phyloP scores from a whole-genome alignment of 1,140 invertebrate genomes.

The Cepaea nemoralis region DNA sequence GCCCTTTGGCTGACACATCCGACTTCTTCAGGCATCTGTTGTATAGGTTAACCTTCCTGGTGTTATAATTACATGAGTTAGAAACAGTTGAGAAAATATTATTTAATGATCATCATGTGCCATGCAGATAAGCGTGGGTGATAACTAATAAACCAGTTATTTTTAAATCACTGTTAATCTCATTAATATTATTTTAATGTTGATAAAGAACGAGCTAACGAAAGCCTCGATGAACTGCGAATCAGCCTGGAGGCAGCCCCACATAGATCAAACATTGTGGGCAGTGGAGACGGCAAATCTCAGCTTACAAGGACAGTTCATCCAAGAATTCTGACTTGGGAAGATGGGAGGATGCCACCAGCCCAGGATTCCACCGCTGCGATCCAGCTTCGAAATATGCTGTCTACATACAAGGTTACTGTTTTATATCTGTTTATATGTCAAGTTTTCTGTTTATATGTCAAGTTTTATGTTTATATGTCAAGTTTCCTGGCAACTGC shows the following conservation, averaged over 20 bases:
- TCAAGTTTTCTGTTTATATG: too few species aligned
- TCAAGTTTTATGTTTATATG: too few species aligned
- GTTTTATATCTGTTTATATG: not conserved
- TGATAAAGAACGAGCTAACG: slow-evolving; percentile 53
- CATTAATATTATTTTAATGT: not conserved
- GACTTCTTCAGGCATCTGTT: too few species aligned
- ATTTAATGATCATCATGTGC: too few species aligned
- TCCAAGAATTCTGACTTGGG: slow-evolving; percentile 53
- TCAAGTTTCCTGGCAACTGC: too few species aligned
- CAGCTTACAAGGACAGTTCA: slow-evolving; percentile 51
- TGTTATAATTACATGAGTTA: too few species aligned
- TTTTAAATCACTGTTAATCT: not conserved
- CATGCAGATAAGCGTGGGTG: too few species aligned
- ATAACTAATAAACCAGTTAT: too few species aligned
- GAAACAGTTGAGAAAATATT: too few species aligned
- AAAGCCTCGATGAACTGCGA: slow-evolving; percentile 52
- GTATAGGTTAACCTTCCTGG: too few species aligned
- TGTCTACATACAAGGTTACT: slow-evolving; percentile 15
- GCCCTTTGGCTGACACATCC: too few species aligned
- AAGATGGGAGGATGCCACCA: slow-evolving; percentile 47
- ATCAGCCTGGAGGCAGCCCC: slow-evolving; percentile 42
- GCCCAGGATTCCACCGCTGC: slow-evolving; percentile 45
- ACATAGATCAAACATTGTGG: not conserved
- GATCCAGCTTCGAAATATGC: slow-evolving; percentile 43
- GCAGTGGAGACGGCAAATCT: slow-evolving; percentile 41